Evolutionary conservation across 1,140 invertebrate species (phyloP), one percentile per base, ranked within the genome.

Genomic region (Aricia agestis): DNA sequence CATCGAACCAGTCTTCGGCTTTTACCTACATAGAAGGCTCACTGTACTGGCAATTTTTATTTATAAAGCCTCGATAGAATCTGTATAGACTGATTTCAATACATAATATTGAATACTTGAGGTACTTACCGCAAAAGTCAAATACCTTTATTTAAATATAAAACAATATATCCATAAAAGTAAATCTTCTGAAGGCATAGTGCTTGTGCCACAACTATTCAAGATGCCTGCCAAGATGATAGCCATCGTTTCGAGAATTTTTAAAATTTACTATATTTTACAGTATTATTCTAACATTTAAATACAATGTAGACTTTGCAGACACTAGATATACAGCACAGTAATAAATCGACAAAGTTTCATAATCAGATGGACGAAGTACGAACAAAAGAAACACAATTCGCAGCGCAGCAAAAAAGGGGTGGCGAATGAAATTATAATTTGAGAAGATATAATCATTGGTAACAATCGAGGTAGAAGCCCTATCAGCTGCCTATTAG

Each of bases 401-500:
- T 52, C 45, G 7, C 11, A 4, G 11, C 45, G 1, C 45, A 5
- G n/a, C n/a, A n/a, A n/a, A 52, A 9, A 15, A 52, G 45, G 45
- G 45, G 11, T 52, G 9, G 45, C 11, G 45, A 52, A 1, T 52
- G 1, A 15, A 52, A 52, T 52, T 15, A 41, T n/a, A 10, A 36
- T 41, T 42, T 67, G 1, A 67, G 42, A 67, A 67, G 41, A 9
- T 52, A 15, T 13, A 11, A 52, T 52, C 9, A 11, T 52, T 52
- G 11, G 11, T 13, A 52, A 15, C 45, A 11, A 52, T 13, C 45
- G 45, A 52, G 45, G 10, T 2, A 15, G 45, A 15, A 52, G 13
- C 45, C 77, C 82, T 84, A 83, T 87, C 83, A 5, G 36, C 36
- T 25, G 25, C 25, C 25, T 25, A 25, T 25, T 25, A 25, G 25